These are phyloP conservation scores for Dryocosmus kuriphilus DNA, from an alignment of 2,888 invertebrate genomes.

Conservation along the genomic window DNA sequence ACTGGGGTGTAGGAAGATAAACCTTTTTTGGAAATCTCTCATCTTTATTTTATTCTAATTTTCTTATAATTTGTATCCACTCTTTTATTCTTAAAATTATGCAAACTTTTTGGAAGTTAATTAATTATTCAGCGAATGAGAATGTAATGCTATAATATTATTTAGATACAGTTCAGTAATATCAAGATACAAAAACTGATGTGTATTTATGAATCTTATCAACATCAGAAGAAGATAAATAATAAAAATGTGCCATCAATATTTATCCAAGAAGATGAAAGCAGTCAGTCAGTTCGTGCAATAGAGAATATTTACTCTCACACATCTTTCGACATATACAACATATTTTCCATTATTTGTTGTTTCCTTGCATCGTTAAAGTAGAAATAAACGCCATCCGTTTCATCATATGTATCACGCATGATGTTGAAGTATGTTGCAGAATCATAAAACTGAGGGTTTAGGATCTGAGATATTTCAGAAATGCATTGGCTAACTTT, in stretches of 20 bases:
- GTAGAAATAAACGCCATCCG: background rate
- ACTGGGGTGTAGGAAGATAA: no score
- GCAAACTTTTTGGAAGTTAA: no score
- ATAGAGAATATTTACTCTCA: background rate
- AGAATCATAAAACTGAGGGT: background rate
- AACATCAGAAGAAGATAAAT: slow-evolving; percentile 6
- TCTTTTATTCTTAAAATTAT: no score
- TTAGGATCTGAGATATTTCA: background rate
- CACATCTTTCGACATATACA: background rate
- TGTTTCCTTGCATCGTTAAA: background rate
- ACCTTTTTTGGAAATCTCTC: no score
- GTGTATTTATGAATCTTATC: slow-evolving; percentile 11
- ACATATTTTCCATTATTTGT: background rate
- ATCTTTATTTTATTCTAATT: background rate
- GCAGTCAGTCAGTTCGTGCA: slow-evolving; percentile 11
- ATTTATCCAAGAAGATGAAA: background rate
- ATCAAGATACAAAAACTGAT: background rate
- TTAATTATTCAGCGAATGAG: no score
- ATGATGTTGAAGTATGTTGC: background rate
- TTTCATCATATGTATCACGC: background rate
- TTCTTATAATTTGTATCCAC: no score
- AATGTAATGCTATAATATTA: no score
- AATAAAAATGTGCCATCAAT: background rate
- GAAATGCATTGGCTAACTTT: background rate
- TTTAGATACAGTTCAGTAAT: background rate